Conservation (phyloP, 2,113 vertebrate species). For the Montifringilla adamsi region DNA sequence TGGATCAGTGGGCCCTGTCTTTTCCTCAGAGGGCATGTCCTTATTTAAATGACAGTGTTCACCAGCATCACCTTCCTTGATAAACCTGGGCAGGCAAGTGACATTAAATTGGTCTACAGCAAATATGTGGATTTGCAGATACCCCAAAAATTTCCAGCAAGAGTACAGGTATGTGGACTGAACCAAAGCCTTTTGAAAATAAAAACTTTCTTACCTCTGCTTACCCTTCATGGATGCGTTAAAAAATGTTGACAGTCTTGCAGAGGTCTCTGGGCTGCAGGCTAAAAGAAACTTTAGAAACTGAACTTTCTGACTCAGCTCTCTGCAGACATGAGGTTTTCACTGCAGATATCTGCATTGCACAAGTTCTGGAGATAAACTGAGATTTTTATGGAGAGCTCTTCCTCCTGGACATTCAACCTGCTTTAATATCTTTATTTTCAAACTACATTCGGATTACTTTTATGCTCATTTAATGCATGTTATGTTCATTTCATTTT, state of each 20-base stretch:
- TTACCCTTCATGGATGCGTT: not conserved
- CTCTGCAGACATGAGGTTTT: not conserved
- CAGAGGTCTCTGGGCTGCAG: not conserved
- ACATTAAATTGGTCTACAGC: not conserved
- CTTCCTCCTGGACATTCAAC: conserved; percentile 7
- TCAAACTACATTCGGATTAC: not conserved
- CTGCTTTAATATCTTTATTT: not conserved
- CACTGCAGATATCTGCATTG: not conserved
- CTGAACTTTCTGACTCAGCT: not conserved
- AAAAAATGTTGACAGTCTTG: not conserved
- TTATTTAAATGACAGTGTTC: not conserved
- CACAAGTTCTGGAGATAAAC: not conserved
- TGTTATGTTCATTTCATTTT: not conserved
- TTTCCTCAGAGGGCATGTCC: not conserved
- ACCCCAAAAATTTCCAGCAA: not conserved
- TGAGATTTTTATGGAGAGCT: not conserved
- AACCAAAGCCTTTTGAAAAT: not conserved
- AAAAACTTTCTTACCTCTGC: not conserved
- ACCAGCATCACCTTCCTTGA: not conserved
- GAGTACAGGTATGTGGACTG: not conserved
- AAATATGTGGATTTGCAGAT: not conserved
- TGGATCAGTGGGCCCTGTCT: not conserved
- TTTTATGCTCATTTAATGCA: not conserved
- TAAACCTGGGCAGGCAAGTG: not conserved
- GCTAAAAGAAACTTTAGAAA: not conserved